Evolutionary conservation across 2,888 invertebrate genomes (phyloP).

Genomic region (Leptothorax acervorum): DNA sequence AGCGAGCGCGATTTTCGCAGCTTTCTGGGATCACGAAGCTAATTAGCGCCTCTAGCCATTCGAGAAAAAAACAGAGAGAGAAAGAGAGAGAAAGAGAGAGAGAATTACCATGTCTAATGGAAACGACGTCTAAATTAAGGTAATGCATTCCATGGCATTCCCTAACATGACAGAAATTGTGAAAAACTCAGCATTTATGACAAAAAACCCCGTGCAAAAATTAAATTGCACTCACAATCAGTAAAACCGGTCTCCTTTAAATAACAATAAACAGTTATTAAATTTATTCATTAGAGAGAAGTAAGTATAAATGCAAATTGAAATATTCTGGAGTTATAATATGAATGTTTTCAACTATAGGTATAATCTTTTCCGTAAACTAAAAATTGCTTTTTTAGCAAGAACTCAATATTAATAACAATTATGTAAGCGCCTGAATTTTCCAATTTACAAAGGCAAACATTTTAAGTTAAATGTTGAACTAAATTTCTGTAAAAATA

Average conservation of each 20-base stretch:
- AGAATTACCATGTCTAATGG: constrained; percentile 29
- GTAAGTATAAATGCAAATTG: not conserved
- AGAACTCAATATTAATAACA: not conserved
- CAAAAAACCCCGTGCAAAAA: not conserved
- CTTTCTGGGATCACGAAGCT: constrained; percentile 50
- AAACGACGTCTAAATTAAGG: constrained; percentile 54
- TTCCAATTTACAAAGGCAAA: not conserved
- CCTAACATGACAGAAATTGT: constrained; percentile 18
- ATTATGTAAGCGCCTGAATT: not conserved
- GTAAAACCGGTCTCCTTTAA: not conserved
- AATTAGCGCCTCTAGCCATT: constrained; percentile 60
- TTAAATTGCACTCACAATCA: not conserved
- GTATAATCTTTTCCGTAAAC: not conserved
- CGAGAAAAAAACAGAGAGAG: constrained; percentile 7
- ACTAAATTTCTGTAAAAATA: not conserved
- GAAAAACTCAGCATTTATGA: constrained; percentile 14
- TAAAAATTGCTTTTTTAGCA: not conserved
- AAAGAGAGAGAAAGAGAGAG: constrained; percentile 4
- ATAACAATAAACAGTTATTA: constrained; percentile 3
- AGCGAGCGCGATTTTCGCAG: constrained; percentile 38
- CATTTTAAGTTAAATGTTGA: not conserved
- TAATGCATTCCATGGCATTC: not conserved
- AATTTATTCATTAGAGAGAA: constrained; percentile 13
- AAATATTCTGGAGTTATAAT: constrained; percentile 1
- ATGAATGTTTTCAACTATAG: not conserved